Percentiles rank a stretch among this genome's conserved stretches.
These are phyloP conservation scores for Nyctibius grandis DNA, from an alignment of 2,797 vertebrate species.

Conservation along the genomic window DNA sequence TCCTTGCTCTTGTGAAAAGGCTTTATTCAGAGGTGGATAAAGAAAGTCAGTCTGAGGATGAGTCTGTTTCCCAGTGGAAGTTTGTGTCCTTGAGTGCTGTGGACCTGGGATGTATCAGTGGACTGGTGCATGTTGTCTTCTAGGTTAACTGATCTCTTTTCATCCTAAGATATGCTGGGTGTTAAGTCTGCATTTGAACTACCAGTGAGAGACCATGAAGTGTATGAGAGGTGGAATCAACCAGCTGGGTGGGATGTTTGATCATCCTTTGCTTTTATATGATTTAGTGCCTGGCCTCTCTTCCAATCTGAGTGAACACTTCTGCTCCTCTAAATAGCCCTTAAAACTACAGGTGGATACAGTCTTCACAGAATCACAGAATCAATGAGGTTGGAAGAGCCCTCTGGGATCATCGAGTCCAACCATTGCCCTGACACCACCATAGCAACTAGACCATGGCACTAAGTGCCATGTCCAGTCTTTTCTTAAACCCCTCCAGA, in stretches of 20 bases:
- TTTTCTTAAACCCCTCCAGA: too few species aligned
- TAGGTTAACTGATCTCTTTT: background rate
- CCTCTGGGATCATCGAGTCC: too few species aligned
- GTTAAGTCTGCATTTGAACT: background rate
- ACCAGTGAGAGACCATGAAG: fast-evolving
- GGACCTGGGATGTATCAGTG: too few species aligned
- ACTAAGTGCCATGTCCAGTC: too few species aligned
- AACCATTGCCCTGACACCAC: too few species aligned
- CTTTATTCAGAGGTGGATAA: background rate
- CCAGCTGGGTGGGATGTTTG: background rate
- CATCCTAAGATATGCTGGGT: background rate
- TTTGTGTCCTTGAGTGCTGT: background rate
- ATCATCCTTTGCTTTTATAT: background rate
- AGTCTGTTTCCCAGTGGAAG: background rate
- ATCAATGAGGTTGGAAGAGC: too few species aligned
- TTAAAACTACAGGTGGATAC: background rate
- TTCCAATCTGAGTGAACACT: background rate
- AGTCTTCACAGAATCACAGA: too few species aligned
- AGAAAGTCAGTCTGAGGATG: background rate
- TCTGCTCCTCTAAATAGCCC: background rate
- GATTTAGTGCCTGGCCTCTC: background rate
- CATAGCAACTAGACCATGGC: too few species aligned
- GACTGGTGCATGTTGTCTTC: too few species aligned
- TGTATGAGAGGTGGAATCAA: background rate
- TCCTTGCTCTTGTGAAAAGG: background rate